Evolutionary conservation across 2,888 invertebrate genomes (phyloP), one percentile per base, ranked within the genome.

Genomic region (Fragum fragum): DNA sequence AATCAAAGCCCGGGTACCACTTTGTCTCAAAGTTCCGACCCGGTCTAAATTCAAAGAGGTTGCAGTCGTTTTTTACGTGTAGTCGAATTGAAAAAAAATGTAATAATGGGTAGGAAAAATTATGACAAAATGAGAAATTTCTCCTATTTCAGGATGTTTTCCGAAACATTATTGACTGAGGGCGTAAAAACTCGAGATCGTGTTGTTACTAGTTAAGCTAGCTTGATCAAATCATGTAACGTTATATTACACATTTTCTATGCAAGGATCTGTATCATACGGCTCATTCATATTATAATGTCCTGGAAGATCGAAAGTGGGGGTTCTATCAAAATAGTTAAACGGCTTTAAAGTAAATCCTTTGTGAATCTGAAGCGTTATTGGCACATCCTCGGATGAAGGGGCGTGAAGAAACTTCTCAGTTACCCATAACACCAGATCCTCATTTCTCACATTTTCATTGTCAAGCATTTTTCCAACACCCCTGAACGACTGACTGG

Each of bases 321-420:
- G 78, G 3, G 87, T 87, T 5, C 78, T 63, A 52, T 87, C 87
- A 78, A 89, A 89, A 71, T 85, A 89, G 73, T 89, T 89, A 28
- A 76, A 86, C 3, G 89, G 89, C 52, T 88, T 87, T n/a, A 89
- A 69, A 36, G 73, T 66, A 59, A 89, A 89, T 9, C 89, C 87
- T n/a, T 81, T 77, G 1, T 75, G 71, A 0, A 81, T 85, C 3
- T 79, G 73, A 18, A 85, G 39, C 1, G 89, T 89, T 85, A 89
- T 89, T 0, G 89, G 87, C 9, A 89, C 66, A 53, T 89, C 89
- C 57, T 89, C 89, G 11, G 87, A 53, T 1, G 87, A 79, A 0
- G 89, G 89, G n/a, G 86, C 79, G 72, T 89, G 89, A 11, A 83
- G 55, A 61, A 89, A 87, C 42, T 85, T 85, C 16, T 86, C 79